Base-by-base conservation (phyloP, 2,888 invertebrate species). In the Mimachlamys varia region DNA sequence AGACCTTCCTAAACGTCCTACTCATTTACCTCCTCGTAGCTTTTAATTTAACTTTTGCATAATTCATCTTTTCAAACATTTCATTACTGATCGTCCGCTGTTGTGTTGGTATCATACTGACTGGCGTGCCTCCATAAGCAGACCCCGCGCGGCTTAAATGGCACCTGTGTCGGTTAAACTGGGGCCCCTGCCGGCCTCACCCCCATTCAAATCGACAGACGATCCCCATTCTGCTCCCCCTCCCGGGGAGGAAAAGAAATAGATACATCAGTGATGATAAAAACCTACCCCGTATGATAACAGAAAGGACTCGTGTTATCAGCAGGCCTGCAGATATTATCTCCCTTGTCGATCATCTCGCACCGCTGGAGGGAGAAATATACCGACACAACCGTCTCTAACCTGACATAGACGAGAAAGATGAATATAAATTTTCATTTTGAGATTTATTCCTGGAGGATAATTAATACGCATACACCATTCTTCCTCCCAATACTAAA, bases 101-200 rank as follows among this genome's bases (percentile, higher is more conserved):
- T 1, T 27, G 76, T 76, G 76, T 76, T 22, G 33, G 15, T 33
- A 27, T 27, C 76, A 27, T 10, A 76, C 76, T 27, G 76, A 33
- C 15, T 17, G 76, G 76, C 76, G 76, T 76, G 76, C 76, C 76
- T 76, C 76, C 76, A 76, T 33, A 76, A 33, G 76, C 33, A 27
- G 22, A 27, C 22, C 33, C 76, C 76, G 76, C 76, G 22, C 76
- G 76, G 76, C 33, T 33, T 76, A 76, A 76, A 76, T 33, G 76
- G 76, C 76, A 76, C 76, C 76, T 76, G 76, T 76, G 76, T 76
- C 76, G 76, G 76, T 76, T 76, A 76, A 76, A 76, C 76, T 33
- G 76, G 76, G 76, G 33, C 33, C 17, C 76, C 76, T 76, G 76
- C 76, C 33, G 76, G 7, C 33, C 76, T 76, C 76, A 76, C 27